A percentile compares a stretch with the other conserved stretches of the same genome.
These are phyloP conservation scores for Lacerta bilineata DNA, from an alignment of 2,797 vertebrate genomes.

Conservation along the genomic window DNA sequence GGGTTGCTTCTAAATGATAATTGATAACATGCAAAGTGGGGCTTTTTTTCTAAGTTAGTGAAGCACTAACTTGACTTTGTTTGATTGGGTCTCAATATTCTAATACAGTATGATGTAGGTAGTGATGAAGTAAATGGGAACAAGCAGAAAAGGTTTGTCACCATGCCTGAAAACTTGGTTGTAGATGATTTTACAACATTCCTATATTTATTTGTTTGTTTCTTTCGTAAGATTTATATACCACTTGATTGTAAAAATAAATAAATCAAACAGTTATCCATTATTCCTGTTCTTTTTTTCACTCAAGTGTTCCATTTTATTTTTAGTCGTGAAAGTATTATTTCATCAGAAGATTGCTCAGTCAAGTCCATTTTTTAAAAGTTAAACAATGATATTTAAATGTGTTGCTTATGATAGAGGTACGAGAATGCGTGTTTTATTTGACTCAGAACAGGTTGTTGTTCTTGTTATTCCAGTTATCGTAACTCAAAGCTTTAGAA, in stretches of 20 bases:
- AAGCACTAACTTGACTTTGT: not conserved
- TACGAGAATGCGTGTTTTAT: constrained; percentile 54
- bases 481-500: constrained; percentile 57
- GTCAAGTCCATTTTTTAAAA: constrained; percentile 45
- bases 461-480: constrained; percentile 24
- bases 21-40: not conserved
- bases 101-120: not conserved
- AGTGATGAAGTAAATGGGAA: not conserved
- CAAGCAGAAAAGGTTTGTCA: not conserved
- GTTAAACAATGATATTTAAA: constrained; percentile 57
- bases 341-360: constrained; percentile 60
- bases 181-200: not conserved
- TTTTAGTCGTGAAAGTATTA: constrained; percentile 51
- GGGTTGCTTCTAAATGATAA: not conserved
- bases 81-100: not conserved
- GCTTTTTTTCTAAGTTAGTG: not conserved
- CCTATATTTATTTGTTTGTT: not conserved
- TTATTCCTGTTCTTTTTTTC: constrained; percentile 26
- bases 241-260: too few species aligned
- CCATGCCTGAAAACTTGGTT: too few species aligned
- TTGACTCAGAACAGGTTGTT: constrained; percentile 56
- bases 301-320: constrained; percentile 26
- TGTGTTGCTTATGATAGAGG: constrained; percentile 51
- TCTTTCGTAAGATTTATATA: too few species aligned
- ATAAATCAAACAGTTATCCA: too few species aligned